These are phyloP conservation scores for Drosophila nannoptera DNA, from an alignment of 1,140 invertebrate species.

Conservation along the genomic window DNA sequence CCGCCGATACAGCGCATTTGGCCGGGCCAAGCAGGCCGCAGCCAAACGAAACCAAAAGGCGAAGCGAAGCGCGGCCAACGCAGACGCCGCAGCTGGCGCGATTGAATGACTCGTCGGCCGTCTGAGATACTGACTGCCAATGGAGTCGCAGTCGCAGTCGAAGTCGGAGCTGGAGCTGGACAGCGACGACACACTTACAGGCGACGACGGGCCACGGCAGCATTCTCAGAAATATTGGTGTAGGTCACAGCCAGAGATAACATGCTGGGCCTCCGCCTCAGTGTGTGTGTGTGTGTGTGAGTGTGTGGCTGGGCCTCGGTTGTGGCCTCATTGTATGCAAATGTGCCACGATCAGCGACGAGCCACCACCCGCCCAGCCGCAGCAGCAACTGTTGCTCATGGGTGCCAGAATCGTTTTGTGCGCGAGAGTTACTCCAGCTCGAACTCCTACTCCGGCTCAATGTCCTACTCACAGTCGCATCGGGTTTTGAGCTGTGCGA, in stretches of 20 bases:
- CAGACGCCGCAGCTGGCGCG: slow-evolving; percentile 74
- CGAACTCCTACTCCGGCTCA: slow-evolving; percentile 2
- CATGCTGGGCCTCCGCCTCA: slow-evolving; percentile 65
- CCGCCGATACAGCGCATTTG: slow-evolving; percentile 73
- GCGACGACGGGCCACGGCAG: slow-evolving; percentile 73
- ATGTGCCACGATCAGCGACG: slow-evolving; percentile 72
- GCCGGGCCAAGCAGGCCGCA: slow-evolving; percentile 49
- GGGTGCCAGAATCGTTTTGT: slow-evolving; percentile 77
- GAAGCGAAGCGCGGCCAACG: too few species aligned
- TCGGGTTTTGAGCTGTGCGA: slow-evolving; percentile 73
- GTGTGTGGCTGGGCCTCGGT: slow-evolving; percentile 38
- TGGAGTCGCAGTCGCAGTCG: slow-evolving; percentile 56
- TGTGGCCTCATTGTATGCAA: slow-evolving; percentile 79
- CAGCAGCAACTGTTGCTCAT: slow-evolving; percentile 48
- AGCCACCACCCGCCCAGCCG: slow-evolving; percentile 67
- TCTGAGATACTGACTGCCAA: slow-evolving; percentile 74
- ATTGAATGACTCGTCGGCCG: slow-evolving; percentile 72
- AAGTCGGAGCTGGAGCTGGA: slow-evolving; percentile 25
- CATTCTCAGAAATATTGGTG: slow-evolving; percentile 80
- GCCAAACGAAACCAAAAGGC: slow-evolving; percentile 24
- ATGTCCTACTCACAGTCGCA: slow-evolving; percentile 29
- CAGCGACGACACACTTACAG: slow-evolving; percentile 75
- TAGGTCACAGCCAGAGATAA: slow-evolving; percentile 79
- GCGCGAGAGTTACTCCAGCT: slow-evolving; percentile 46
- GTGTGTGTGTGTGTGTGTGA: slow-evolving; percentile 15